These are phyloP conservation scores for Rotaria macrura DNA, from an alignment of 2,888 invertebrate species.

Conservation along the genomic window DNA sequence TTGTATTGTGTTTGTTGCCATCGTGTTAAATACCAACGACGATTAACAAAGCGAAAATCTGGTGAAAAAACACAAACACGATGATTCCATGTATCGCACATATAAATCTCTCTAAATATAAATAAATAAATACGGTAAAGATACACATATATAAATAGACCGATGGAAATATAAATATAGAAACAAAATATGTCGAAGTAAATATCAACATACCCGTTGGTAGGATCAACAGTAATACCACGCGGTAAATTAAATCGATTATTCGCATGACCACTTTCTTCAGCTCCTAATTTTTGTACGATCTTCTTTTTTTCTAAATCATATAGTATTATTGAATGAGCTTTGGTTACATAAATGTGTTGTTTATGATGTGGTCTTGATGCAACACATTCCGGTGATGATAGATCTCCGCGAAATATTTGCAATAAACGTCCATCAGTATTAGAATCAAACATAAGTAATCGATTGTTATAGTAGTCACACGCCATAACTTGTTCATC, in stretches of 20 bases:
- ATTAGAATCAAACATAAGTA: slow-evolving; percentile 2
- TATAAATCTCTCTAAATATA: neutral
- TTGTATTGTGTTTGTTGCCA: neutral
- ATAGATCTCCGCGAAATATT: neutral
- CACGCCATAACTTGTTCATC: neutral
- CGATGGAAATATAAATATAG: too few relatives aligned
- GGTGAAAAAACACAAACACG: slow-evolving; percentile 18
- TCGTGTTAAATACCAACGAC: slow-evolving; percentile 15
- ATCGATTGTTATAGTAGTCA: slow-evolving; percentile 10
- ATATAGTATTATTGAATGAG: neutral
- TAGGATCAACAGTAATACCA: slow-evolving; percentile 12
- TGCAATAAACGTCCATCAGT: neutral
- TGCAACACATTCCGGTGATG: neutral
- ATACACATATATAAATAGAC: too few relatives aligned
- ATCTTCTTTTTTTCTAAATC: neutral
- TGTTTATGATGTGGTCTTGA: neutral
- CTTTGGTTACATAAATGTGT: slow-evolving; percentile 12
- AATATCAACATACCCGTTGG: neutral
- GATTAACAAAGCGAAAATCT: slow-evolving; percentile 17
- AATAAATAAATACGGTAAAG: neutral
- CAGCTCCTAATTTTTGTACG: neutral
- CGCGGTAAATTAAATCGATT: slow-evolving; percentile 3
- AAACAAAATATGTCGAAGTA: neutral
- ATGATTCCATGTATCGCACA: slow-evolving; percentile 21
- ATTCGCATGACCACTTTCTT: slow-evolving; percentile 18